Base-by-base conservation (phyloP, 2,888 invertebrate species). In the Drosophila mayaguana region DNA sequence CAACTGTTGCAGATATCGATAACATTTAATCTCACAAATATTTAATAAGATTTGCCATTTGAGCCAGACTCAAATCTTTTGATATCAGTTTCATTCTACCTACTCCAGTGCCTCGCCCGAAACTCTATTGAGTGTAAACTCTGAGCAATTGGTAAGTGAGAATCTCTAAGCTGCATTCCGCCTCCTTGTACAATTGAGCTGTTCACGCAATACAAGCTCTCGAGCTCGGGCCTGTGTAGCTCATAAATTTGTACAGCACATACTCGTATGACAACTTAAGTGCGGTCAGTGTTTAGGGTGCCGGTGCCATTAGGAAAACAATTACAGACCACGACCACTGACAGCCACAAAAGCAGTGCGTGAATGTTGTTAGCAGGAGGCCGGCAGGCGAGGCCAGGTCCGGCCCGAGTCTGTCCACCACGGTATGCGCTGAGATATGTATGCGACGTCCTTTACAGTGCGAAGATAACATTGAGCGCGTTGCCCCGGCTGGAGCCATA, bases 271-370 rank as follows among this genome's bases (percentile, higher is more conserved):
- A 85, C 84, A 85, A 88, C 81, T 88, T 85, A 88, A 85, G 84
- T 88, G 88, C 88, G 84, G 85, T 84, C 80, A 76, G 74, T 85
- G 84, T 88, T 84, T 88, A 66, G 67, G 68, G 67, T 78, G 80
- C 60, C 64, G 63, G 53, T 72, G 82, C 85, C 88, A 84, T 87
- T 87, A 84, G 88, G 88, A 85, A 85, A 85, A 85, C 88, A 85
- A 85, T 88, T 88, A 85, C 85, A 77, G 83, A 73, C 82, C 71
- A 64, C 67, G 61, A 57, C 71, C 87, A 80, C 74, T 82, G 85
- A 80, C 84, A 77, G 82, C 60, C 64, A 54, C 83, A 81, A 71
- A 63, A 38, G 65, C 75, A 75, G 63, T 77, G 65, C 72, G 77
- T 75, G 62, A 34, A 61, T 56, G 57, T 45, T 56, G 55, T 42